Evolutionary conservation across 2,113 vertebrate genomes (phyloP).

Genomic region (Pedetes capensis): DNA sequence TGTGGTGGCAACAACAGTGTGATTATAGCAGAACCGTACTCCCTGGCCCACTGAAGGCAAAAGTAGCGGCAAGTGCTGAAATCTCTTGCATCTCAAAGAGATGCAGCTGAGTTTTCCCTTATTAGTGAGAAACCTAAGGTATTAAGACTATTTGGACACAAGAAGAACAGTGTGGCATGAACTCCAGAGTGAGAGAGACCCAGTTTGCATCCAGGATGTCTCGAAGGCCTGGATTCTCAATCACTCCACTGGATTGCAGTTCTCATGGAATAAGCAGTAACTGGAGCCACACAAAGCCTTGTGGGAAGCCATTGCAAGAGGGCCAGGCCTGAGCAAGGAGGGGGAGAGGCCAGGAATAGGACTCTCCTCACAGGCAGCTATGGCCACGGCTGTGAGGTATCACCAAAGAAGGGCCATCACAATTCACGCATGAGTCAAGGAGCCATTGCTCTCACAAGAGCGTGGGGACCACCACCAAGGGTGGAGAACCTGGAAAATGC

Average conservation of each 20-base stretch:
- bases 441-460: not conserved
- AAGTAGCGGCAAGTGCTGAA: not conserved
- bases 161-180: not conserved
- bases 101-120: not conserved
- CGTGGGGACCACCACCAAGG: not conserved
- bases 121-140: not conserved
- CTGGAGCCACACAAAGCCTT: not conserved
- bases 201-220: not conserved
- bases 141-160: not conserved
- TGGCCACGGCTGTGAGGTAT: not conserved
- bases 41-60: rapidly evolving
- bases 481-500: not conserved
- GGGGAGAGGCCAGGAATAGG: not conserved
- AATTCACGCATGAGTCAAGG: not conserved
- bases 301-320: too few relatives aligned
- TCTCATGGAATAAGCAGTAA: not conserved
- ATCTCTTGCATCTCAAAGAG: not conserved
- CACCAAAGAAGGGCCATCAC: not conserved
- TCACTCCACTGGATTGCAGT: not conserved
- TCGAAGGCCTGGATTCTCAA: not conserved
- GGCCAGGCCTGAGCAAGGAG: not conserved
- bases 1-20: rapidly evolving
- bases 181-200: not conserved
- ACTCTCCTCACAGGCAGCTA: not conserved
- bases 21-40: not conserved